Percentiles rank a stretch among this genome's conserved stretches.
Conservation (phyloP, 2,888 invertebrate species). For the Aspidapion aeneum region DNA sequence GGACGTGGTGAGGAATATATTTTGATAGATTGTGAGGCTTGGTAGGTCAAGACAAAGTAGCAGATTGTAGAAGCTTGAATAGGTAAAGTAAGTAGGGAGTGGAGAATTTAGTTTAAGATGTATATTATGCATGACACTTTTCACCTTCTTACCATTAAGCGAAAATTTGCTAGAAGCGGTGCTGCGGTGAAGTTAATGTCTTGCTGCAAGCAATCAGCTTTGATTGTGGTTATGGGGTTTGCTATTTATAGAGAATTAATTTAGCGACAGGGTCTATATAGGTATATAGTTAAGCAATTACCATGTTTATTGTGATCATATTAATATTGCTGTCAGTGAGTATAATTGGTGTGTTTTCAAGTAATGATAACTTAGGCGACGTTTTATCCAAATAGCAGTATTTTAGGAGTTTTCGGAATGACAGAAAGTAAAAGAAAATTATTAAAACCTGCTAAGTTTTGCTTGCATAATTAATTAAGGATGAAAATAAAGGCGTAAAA, state of each 20-base stretch:
- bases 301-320: not conserved
- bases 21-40: no score
- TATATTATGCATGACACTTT: no score
- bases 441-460: slow-evolving; percentile 27
- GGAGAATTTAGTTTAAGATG: no score
- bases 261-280: not conserved
- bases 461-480: slow-evolving; percentile 30
- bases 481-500: slow-evolving; percentile 26
- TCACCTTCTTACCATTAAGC: no score
- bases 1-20: no score
- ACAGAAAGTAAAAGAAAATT: slow-evolving; percentile 27
- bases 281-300: not conserved
- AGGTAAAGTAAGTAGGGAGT: no score
- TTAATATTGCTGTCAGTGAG: not conserved
- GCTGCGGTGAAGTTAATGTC: no score
- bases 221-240: not conserved
- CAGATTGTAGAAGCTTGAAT: no score
- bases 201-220: not conserved
- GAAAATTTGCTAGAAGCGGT: no score
- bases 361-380: no score
- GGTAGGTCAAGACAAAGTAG: no score
- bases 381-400: not conserved
- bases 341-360: not conserved
- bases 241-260: not conserved
- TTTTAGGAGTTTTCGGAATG: not conserved